Base-by-base conservation (phyloP, 2,888 invertebrate genomes). In the Macaria liturata region DNA sequence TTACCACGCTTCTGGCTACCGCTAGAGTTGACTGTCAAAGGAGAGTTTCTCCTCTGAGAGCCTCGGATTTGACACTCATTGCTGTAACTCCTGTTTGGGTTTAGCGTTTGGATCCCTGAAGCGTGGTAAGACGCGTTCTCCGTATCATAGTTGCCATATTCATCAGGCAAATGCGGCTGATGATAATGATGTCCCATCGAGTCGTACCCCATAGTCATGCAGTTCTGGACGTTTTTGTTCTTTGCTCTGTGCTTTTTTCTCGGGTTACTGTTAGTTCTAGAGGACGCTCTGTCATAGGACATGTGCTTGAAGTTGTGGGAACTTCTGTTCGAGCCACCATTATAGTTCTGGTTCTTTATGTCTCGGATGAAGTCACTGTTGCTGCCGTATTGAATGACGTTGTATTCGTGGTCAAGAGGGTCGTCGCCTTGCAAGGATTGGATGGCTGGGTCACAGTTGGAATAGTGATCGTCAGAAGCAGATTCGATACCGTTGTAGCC, bases 131-230 rank as follows among this genome's bases (percentile, higher is more conserved):
- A 92, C 39, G 91, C 88, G 61, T 91, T 92, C 57, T 84, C 94
- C 0, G 90, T 79, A 49, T 88, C 91, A 49, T 86, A 92, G 59
- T 88, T 91, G 32, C 87, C 90, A 59, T 90, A 92, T 64, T 88
- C 88, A 59, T 92, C 92, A 32, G 89, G 90, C 69, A 92, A 72
- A 69, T 93, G 93, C 0, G 93, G 93, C 67, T 91, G 92, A 52
- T 92, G 92, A 72, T 92, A 92, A 55, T 92, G 92, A 48, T 92
- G 92, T 0, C 85, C 84, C 72, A 90, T 82, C 0, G 91, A 82
- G 64, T 94, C 94, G 78, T 94, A 94, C 2, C 93, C 92, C 83
- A 94, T 93, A 62, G 88, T 94, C 94, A 78, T 94, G 81, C 81
- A 94, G 71, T 88, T 94, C 80, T 89, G 94, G 67, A 89, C 83